Evolutionary conservation across 2,888 invertebrate species (phyloP), one percentile per base, ranked within the genome.

Genomic region (Drosophila anceps): DNA sequence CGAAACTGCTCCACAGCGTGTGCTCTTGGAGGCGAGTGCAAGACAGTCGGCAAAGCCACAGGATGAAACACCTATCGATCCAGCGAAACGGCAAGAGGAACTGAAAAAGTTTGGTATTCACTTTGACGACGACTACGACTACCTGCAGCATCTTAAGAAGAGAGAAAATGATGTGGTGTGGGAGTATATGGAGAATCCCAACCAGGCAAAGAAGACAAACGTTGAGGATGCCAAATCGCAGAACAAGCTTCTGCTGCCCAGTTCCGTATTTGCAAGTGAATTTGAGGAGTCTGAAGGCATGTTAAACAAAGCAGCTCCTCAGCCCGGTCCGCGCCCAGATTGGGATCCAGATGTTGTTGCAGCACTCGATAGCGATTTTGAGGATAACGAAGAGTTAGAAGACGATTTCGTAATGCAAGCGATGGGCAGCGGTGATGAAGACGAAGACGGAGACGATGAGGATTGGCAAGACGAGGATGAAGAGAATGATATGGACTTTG

Each of bases 121-220:
- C 91, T 99, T 95, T 92, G 98, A 98, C 87, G 98, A 99, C 93
- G 98, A 98, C 83, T 98, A 98, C 92, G 96, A 99, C 92, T 99
- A 99, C 91, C 93, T 99, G 77, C 97, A 99, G 92, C 98, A 99
- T 94, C 94, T 99, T 65, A 92, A 91, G 64, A 82, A 92, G 69
- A 86, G 91, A 0, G 91, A 91, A 7, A 87, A 91, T 37, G 92
- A 92, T 35, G 84, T 91, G 2, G 92, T 92, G 13, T 93, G 93
- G 93, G 93, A 93, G 62, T 93, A 91, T 73, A 92, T 93, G 35
- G 93, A 92, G 58, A 91, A 91, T 46, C 90, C 92, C 0, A 93
- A 93, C 71, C 91, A 92, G 53, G 82, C 78, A 4, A 91, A 86
- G 27, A 92, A 91, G n/a, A 10, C 57, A 5, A 55, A 18, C 10